phyloP scores from a whole-genome alignment of 37 sponge, comb jelly and placozoan genomes.

The Amphimedon queenslandica region DNA sequence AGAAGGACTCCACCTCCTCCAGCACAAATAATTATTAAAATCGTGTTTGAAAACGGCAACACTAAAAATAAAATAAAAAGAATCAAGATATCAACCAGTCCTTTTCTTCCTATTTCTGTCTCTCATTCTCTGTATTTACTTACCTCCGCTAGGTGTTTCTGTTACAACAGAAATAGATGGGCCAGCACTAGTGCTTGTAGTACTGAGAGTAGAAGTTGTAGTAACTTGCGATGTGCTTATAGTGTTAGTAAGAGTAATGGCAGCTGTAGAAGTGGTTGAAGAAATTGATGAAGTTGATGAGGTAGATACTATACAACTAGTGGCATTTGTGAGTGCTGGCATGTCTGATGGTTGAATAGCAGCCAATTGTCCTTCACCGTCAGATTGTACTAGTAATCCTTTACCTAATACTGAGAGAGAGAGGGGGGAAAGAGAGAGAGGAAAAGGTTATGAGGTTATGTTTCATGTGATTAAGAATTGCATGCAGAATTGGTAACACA shows the following conservation, averaged over 20 bases:
- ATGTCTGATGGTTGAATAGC: background rate
- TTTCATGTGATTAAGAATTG: too few species aligned
- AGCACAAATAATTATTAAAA: too few species aligned
- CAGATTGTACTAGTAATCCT: background rate
- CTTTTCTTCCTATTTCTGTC: too few species aligned
- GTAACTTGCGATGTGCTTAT: background rate
- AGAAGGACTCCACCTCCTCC: slow-evolving; percentile 7
- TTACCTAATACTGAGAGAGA: too few species aligned
- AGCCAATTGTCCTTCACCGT: background rate
- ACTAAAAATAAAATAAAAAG: too few species aligned
- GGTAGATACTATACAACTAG: background rate
- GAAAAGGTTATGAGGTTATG: too few species aligned
- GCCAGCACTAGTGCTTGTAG: background rate
- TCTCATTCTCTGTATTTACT: too few species aligned
- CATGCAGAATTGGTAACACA: too few species aligned
- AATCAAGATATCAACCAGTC: too few species aligned
- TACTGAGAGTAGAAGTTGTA: background rate
- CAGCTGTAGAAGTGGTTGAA: background rate
- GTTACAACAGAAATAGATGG: background rate
- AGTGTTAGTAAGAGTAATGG: background rate
- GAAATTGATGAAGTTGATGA: background rate
- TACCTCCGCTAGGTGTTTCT: too few species aligned
- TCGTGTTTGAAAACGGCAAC: too few species aligned
- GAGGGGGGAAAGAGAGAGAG: too few species aligned
- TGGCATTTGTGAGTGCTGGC: background rate